A percentile compares a stretch with the other conserved stretches of the same genome.
phyloP scores from a whole-genome alignment of 2,113 vertebrate genomes.

The Tichodroma muraria region DNA sequence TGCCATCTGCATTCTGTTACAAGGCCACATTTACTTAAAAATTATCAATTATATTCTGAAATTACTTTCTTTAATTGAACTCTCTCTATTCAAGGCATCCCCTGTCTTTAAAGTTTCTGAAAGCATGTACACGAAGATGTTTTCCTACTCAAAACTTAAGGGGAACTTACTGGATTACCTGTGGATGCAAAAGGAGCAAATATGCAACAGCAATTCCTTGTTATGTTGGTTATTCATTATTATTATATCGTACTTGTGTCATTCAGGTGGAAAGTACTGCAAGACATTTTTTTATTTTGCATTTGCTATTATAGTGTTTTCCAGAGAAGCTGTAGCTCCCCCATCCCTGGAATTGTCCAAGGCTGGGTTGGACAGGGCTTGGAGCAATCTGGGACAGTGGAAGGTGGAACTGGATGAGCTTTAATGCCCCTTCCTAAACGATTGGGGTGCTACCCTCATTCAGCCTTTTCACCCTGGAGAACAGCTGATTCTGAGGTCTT shows the following conservation, averaged over 20 bases:
- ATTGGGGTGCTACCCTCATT: not conserved
- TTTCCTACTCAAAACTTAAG: not conserved
- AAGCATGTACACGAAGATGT: not conserved
- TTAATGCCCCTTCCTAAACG: not conserved
- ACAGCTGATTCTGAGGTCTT: not conserved
- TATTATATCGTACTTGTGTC: not conserved
- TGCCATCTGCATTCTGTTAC: constrained; percentile 72
- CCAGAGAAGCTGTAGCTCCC: not conserved
- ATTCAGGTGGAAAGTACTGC: not conserved
- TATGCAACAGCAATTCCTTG: not conserved
- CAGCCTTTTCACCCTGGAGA: not conserved
- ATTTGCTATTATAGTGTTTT: not conserved
- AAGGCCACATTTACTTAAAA: constrained; percentile 75
- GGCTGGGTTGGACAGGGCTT: rapidly evolving
- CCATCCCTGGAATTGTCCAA: not conserved
- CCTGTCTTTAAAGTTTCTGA: not conserved
- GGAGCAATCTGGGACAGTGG: not conserved
- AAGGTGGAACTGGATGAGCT: not conserved
- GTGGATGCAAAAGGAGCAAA: not conserved
- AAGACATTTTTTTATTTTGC: not conserved
- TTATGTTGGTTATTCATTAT: not conserved
- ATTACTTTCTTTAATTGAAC: constrained; percentile 63
- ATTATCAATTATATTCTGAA: constrained; percentile 70
- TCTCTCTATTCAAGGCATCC: constrained; percentile 38
- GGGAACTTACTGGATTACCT: not conserved